Percentiles rank a stretch among this genome's conserved stretches.
Evolutionary conservation across 2,113 vertebrate genomes (phyloP).

Genomic region (Galeopterus variegatus): DNA sequence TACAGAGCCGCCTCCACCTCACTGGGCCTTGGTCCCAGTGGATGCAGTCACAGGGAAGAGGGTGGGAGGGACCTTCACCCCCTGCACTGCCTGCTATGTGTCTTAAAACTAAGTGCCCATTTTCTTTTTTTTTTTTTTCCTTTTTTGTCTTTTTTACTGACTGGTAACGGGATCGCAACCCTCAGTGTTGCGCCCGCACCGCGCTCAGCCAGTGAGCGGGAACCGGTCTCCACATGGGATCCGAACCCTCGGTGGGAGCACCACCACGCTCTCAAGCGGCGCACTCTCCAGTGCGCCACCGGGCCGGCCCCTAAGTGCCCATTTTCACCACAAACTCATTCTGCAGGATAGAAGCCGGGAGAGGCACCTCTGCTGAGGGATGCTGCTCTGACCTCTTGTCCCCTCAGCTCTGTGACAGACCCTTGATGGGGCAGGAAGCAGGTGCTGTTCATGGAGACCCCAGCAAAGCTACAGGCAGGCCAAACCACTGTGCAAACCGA

Average conservation of each 20-base stretch:
- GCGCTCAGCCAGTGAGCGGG: too few relatives aligned
- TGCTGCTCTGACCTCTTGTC: neutral
- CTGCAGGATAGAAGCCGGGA: neutral
- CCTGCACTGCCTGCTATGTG: too few relatives aligned
- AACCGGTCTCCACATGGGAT: too few relatives aligned
- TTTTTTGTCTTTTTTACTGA: too few relatives aligned
- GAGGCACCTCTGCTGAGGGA: neutral
- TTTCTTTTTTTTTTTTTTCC: too few relatives aligned
- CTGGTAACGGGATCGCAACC: too few relatives aligned
- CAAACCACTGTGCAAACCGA: accelerated
- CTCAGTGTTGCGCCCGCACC: too few relatives aligned
- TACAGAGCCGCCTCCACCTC: neutral
- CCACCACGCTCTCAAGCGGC: too few relatives aligned
- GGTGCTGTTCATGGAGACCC: neutral
- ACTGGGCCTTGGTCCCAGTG: neutral
- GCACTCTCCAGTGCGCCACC: too few relatives aligned
- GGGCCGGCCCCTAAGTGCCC: too few relatives aligned
- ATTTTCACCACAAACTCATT: neutral
- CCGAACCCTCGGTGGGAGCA: too few relatives aligned
- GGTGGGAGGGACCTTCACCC: too few relatives aligned
- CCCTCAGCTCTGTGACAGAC: neutral
- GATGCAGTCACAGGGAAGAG: neutral
- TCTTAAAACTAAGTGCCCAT: neutral
- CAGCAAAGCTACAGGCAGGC: neutral
- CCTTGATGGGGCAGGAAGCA: neutral